Evolutionary conservation across 2,113 vertebrate species (phyloP).

Genomic region (Limanda limanda): DNA sequence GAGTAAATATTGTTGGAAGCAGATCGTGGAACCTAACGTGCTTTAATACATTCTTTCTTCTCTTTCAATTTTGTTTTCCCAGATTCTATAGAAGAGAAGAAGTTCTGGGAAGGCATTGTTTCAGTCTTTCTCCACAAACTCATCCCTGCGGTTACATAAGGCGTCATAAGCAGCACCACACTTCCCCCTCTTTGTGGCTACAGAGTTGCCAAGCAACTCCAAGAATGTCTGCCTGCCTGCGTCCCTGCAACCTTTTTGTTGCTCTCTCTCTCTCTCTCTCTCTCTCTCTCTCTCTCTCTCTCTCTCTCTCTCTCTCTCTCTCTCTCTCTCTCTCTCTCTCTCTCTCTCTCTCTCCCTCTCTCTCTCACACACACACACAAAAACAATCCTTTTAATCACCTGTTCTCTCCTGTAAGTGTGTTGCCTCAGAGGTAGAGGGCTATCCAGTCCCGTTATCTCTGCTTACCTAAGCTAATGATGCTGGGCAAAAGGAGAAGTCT

Average conservation of each 20-base stretch:
- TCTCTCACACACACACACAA: not conserved
- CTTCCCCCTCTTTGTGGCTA: slow-evolving; percentile 57
- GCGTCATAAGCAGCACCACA: slow-evolving; percentile 48
- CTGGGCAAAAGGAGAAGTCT: slow-evolving; percentile 52
- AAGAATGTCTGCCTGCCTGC: slow-evolving; percentile 47
- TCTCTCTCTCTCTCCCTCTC: not conserved
- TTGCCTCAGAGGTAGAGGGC: slow-evolving; percentile 6
- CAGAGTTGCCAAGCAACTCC: slow-evolving; percentile 79
- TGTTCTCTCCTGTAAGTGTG: not conserved
- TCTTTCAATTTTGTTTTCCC: slow-evolving; percentile 12
- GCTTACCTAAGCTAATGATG: slow-evolving; percentile 21
- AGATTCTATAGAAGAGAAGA: not conserved
- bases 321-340: not conserved
- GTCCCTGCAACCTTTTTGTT: slow-evolving; percentile 42
- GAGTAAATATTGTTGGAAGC: not conserved
- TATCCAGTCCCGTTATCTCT: not conserved
- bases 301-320: not conserved
- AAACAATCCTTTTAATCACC: slow-evolving; percentile 32
- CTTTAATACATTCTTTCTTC: not conserved
- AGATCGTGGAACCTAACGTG: not conserved
- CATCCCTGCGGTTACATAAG: slow-evolving; percentile 48
- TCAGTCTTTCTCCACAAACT: slow-evolving; percentile 23
- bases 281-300: not conserved
- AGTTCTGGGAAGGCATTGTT: slow-evolving; percentile 28
- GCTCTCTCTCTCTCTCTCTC: not conserved